These are phyloP conservation scores for Caenorhabditis doughertyi DNA, from an alignment of 2,888 invertebrate species.

Conservation along the genomic window DNA sequence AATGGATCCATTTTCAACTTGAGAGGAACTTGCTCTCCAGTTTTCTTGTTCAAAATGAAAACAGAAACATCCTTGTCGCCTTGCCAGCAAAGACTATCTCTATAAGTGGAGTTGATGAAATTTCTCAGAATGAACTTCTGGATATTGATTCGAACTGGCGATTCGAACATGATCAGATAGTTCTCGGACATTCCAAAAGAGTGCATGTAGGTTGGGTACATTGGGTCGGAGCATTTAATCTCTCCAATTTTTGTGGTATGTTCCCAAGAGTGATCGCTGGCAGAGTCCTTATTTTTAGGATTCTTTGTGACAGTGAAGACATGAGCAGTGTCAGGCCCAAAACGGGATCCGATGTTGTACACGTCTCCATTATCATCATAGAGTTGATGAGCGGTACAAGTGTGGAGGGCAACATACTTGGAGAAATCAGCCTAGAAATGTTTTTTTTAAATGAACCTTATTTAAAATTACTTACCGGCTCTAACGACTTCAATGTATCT, in stretches of 20 bases:
- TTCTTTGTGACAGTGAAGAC: slow-evolving; percentile 72
- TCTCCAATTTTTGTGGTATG: slow-evolving; percentile 56
- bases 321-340: slow-evolving; percentile 70
- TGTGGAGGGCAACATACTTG: slow-evolving; percentile 71
- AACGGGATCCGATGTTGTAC: slow-evolving; percentile 72
- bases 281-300: slow-evolving; percentile 46
- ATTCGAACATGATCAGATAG: slow-evolving; percentile 92
- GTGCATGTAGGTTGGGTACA: slow-evolving; percentile 89
- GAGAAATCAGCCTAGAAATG: slow-evolving; percentile 42
- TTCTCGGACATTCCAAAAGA: slow-evolving; percentile 93
- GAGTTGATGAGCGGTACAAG: slow-evolving; percentile 75
- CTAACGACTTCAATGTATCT: slow-evolving; percentile 88
- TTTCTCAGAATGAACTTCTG: slow-evolving; percentile 59
- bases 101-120: slow-evolving; percentile 50
- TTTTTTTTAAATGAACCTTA: not conserved
- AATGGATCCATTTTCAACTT: slow-evolving; percentile 82
- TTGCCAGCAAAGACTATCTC: slow-evolving; percentile 63
- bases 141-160: slow-evolving; percentile 86
- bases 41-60: slow-evolving; percentile 67
- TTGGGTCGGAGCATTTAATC: slow-evolving; percentile 53
- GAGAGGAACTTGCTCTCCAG: slow-evolving; percentile 54
- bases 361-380: slow-evolving; percentile 72
- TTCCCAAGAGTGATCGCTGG: slow-evolving; percentile 38
- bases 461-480: slow-evolving; percentile 19
- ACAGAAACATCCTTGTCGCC: slow-evolving; percentile 55